phyloP scores from a whole-genome alignment of 2,888 invertebrate species.

The Plemyria rubiginata region DNA sequence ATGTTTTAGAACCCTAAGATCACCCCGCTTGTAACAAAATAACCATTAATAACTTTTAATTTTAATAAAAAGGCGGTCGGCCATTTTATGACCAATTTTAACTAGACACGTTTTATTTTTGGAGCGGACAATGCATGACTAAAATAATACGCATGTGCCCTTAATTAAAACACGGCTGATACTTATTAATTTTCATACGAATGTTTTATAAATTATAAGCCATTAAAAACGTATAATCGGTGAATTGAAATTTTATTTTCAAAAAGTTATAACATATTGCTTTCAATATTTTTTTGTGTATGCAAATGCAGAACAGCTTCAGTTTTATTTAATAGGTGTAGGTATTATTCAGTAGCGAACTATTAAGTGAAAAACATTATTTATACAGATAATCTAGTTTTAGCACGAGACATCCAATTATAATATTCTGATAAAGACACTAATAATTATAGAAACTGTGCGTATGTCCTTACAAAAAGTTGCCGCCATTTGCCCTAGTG shows the following conservation, averaged over 20 bases:
- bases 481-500: slow-evolving; percentile 63
- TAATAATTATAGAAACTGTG: slow-evolving; percentile 71
- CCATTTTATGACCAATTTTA: slow-evolving; percentile 25
- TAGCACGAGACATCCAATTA: slow-evolving; percentile 63
- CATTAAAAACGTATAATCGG: slow-evolving; percentile 17
- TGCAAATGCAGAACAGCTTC: slow-evolving; percentile 14
- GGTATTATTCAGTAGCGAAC: slow-evolving; percentile 25
- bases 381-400: slow-evolving; percentile 58
- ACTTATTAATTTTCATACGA: slow-evolving; percentile 29
- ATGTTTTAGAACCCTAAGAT: slow-evolving; percentile 24
- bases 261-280: slow-evolving; percentile 11
- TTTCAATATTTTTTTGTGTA: slow-evolving; percentile 11
- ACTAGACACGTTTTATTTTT: slow-evolving; percentile 20
- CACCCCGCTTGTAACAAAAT: slow-evolving; percentile 23
- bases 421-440: slow-evolving; percentile 70
- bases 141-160: slow-evolving; percentile 8
- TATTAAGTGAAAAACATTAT: slow-evolving; percentile 41
- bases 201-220: slow-evolving; percentile 10
- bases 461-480: slow-evolving; percentile 61
- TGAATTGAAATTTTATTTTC: slow-evolving; percentile 27
- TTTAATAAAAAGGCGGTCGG: slow-evolving; percentile 22
- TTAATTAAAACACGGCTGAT: slow-evolving; percentile 26
- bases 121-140: slow-evolving; percentile 15
- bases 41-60: slow-evolving; percentile 21
- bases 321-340: slow-evolving; percentile 30